A percentile compares a stretch with the other conserved stretches of the same genome.
Conservation (phyloP, 2,113 vertebrate species). For the Bufo bufo region DNA sequence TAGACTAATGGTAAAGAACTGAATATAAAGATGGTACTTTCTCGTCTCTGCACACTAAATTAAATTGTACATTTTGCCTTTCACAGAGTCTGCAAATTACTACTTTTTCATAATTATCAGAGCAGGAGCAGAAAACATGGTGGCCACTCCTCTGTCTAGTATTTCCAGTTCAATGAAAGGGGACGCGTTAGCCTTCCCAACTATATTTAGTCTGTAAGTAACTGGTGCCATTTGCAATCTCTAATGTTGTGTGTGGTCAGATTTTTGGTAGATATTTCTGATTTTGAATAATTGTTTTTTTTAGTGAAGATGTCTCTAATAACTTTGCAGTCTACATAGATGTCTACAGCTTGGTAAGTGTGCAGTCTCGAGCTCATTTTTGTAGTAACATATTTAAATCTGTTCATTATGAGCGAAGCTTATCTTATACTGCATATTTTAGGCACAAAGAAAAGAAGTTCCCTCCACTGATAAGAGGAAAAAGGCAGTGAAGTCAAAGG, state of each 20-base stretch:
- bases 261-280: too few species aligned
- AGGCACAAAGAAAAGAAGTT: conserved; percentile 87
- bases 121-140: conserved; percentile 85
- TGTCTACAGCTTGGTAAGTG: conserved; percentile 89
- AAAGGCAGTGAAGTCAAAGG: conserved; percentile 91
- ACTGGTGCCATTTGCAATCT: too few species aligned
- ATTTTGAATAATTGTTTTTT: background rate
- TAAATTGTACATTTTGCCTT: conserved; percentile 11
- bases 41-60: background rate
- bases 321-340: conserved; percentile 90
- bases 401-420: background rate
- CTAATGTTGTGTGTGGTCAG: too few species aligned
- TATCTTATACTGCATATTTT: conserved; percentile 20
- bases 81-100: conserved; percentile 85
- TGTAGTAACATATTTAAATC: background rate
- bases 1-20: too few species aligned
- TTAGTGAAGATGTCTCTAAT: conserved; percentile 85
- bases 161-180: conserved; percentile 83
- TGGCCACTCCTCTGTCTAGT: conserved; percentile 87
- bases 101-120: conserved; percentile 90
- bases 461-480: conserved; percentile 85
- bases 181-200: conserved; percentile 88
- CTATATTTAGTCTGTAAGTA: conserved; percentile 87
- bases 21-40: too few species aligned
- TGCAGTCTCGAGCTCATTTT: too few species aligned